A percentile compares a stretch with the other conserved stretches of the same genome.
Conservation (phyloP, 2,888 invertebrate genomes). For the Hololepta plana region DNA sequence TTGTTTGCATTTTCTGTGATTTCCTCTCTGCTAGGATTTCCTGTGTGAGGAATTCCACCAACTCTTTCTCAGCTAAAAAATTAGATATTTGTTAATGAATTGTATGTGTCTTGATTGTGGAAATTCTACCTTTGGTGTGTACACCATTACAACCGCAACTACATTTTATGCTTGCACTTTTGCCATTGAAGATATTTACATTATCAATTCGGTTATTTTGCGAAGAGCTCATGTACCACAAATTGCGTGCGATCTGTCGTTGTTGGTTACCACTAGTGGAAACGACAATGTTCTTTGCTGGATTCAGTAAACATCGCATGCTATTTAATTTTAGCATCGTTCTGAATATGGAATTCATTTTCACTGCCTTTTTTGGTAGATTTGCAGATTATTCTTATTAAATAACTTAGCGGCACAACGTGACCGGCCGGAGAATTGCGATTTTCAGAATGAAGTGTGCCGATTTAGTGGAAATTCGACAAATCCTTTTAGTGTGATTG, state of each 20-base stretch:
- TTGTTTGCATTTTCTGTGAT: slow-evolving; percentile 52
- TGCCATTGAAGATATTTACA: slow-evolving; percentile 20
- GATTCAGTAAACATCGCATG: slow-evolving; percentile 17
- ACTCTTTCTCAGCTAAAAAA: slow-evolving; percentile 57
- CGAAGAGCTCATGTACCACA: slow-evolving; percentile 52
- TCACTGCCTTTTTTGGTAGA: slow-evolving; percentile 15
- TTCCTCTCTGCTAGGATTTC: slow-evolving; percentile 87
- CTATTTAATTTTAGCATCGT: slow-evolving; percentile 32
- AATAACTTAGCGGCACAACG: too few relatives aligned
- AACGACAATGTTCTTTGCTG: slow-evolving; percentile 18
- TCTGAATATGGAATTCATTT: slow-evolving; percentile 53
- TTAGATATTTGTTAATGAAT: background rate
- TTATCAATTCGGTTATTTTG: slow-evolving; percentile 17
- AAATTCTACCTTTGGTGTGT: slow-evolving; percentile 13
- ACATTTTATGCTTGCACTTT: slow-evolving; percentile 42
- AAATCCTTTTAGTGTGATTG: too few relatives aligned
- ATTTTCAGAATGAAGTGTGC: too few relatives aligned
- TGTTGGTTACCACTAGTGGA: slow-evolving; percentile 24
- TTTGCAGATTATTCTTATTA: too few relatives aligned
- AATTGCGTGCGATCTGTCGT: slow-evolving; percentile 46
- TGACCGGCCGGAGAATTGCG: too few relatives aligned
- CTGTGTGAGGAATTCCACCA: slow-evolving; percentile 81
- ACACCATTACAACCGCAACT: slow-evolving; percentile 48
- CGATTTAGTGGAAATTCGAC: too few relatives aligned
- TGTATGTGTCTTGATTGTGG: background rate